Evolutionary conservation across 2,113 vertebrate species (phyloP).

Genomic region (Meriones unguiculatus): DNA sequence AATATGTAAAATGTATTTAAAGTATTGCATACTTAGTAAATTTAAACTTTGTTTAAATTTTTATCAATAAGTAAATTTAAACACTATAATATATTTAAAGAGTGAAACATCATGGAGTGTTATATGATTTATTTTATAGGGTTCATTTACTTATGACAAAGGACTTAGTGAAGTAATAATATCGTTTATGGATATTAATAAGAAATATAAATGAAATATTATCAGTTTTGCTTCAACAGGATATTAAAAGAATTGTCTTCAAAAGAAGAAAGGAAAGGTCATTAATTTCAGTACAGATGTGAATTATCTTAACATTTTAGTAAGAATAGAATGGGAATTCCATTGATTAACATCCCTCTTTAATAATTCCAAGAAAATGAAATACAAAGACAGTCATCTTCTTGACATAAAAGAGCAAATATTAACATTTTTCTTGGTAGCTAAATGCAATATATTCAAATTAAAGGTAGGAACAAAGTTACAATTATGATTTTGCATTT

Average conservation of each 20-base stretch:
- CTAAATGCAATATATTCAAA: not conserved
- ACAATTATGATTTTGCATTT: not conserved
- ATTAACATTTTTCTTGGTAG: not conserved
- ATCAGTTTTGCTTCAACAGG: not conserved
- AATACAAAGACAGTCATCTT: not conserved
- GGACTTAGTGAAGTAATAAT: not conserved
- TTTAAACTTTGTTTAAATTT: not conserved
- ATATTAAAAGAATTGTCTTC: not conserved
- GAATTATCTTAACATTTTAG: constrained; percentile 9
- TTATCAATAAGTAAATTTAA: not conserved
- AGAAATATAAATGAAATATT: constrained; percentile 12
- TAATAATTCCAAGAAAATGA: not conserved
- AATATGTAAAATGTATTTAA: not conserved
- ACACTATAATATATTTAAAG: not conserved
- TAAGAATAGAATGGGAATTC: not conserved
- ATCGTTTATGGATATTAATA: not conserved
- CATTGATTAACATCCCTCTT: not conserved
- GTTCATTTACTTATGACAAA: not conserved
- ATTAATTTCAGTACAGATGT: not conserved
- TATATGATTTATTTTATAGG: constrained; percentile 10
- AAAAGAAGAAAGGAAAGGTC: not conserved
- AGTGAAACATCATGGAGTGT: not conserved
- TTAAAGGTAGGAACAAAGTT: not conserved
- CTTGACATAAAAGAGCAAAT: not conserved
- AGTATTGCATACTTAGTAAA: not conserved